A percentile compares a stretch with the other conserved stretches of the same genome.
phyloP scores from a whole-genome alignment of 2,797 vertebrate species.

The Cossypha dichroa region DNA sequence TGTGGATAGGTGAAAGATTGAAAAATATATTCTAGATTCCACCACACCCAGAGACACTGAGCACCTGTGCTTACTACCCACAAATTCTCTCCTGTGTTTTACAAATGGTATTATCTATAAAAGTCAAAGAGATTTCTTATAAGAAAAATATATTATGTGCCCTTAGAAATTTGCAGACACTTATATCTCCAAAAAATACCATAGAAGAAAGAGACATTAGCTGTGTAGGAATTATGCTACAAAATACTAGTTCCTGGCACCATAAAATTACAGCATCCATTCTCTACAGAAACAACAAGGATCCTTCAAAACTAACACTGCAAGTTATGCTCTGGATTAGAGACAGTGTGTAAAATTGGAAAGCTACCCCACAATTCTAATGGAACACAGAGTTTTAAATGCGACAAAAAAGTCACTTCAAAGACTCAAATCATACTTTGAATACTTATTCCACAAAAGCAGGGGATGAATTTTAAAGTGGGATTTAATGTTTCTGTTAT shows the following conservation, averaged over 20 bases:
- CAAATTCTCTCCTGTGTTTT: not conserved
- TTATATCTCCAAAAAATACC: not conserved
- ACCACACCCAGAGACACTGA: not conserved
- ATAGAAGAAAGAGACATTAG: not conserved
- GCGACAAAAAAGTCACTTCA: not conserved
- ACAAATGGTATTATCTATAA: not conserved
- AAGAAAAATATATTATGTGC: not conserved
- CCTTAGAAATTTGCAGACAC: not conserved
- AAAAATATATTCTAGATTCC: not conserved
- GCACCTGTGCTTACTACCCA: not conserved
- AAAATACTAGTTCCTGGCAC: not conserved
- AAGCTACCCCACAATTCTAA: not conserved
- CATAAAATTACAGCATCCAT: not conserved
- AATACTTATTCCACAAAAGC: not conserved
- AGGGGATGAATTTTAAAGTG: not conserved
- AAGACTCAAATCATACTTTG: not conserved
- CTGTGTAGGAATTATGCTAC: not conserved
- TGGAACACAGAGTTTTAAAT: not conserved
- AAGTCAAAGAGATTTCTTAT: not conserved
- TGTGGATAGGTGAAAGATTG: not conserved
- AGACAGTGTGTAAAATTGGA: not conserved
- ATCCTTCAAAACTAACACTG: not conserved
- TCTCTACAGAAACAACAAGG: not conserved
- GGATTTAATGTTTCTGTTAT: not conserved
- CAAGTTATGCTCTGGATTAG: not conserved